A percentile compares a stretch with the other conserved stretches of the same genome.
Evolutionary conservation across 1,140 invertebrate genomes (phyloP).

Genomic region (Arion vulgaris): DNA sequence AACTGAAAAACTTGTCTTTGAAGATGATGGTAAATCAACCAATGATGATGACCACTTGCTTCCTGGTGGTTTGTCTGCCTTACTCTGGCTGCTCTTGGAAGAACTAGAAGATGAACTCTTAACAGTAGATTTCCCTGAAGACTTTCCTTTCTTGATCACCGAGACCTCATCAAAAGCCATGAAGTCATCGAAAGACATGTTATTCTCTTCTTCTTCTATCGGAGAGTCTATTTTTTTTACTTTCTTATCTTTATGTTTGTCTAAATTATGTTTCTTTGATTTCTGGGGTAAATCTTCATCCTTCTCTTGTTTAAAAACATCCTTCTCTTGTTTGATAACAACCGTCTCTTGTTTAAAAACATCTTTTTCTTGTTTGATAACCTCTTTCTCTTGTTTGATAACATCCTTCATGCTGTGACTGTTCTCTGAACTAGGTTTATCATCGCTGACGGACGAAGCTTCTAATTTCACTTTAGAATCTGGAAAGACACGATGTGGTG

Average conservation of each 20-base stretch:
- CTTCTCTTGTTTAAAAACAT: neutral
- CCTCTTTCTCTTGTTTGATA: neutral
- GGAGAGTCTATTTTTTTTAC: neutral
- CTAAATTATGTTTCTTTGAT: conserved; percentile 15
- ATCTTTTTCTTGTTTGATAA: too few relatives aligned
- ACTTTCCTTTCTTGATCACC: conserved; percentile 41
- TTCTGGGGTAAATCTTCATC: conserved; percentile 2
- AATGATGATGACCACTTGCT: neutral
- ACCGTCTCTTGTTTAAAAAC: neutral
- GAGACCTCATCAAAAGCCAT: conserved; percentile 47
- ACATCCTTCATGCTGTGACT: neutral
- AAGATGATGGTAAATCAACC: neutral
- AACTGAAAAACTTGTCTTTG: neutral
- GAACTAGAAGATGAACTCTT: conserved; percentile 14
- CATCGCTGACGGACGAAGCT: neutral
- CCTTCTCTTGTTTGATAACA: neutral
- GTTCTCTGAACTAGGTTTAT: neutral
- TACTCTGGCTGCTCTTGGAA: neutral
- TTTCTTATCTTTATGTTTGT: conserved; percentile 19
- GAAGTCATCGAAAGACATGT: conserved; percentile 59
- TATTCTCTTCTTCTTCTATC: conserved; percentile 25
- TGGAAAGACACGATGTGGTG: neutral
- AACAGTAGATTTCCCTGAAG: conserved; percentile 27
- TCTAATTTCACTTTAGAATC: neutral
- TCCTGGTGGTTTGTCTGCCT: neutral